Conservation (phyloP, 2,888 invertebrate genomes). For the Dolomedes plantarius region DNA sequence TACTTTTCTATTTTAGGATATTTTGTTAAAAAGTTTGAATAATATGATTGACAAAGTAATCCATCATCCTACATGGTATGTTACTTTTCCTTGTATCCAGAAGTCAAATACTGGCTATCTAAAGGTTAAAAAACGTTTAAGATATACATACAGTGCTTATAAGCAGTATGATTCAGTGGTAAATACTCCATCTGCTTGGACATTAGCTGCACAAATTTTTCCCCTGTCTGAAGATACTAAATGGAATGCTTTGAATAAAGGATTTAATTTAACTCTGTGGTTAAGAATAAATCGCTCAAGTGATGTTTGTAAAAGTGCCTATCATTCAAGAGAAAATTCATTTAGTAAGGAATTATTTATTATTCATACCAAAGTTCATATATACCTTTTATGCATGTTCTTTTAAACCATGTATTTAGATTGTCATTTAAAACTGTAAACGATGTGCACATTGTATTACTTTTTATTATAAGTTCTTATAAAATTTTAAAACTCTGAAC, state of each 20-base stretch:
- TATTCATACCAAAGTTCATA: too few relatives aligned
- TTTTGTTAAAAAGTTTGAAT: constrained; percentile 48
- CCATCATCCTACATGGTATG: constrained; percentile 31
- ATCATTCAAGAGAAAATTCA: not conserved
- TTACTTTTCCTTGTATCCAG: constrained; percentile 35
- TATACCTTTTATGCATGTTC: too few relatives aligned
- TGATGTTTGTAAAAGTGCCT: not conserved
- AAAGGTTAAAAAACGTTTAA: constrained; percentile 46
- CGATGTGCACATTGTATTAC: too few relatives aligned
- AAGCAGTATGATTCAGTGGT: not conserved
- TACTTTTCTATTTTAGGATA: constrained; percentile 29
- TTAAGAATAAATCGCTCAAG: constrained; percentile 21
- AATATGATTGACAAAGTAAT: constrained; percentile 29
- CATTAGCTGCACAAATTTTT: constrained; percentile 32
- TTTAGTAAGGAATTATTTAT: too few relatives aligned
- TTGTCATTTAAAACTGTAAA: too few relatives aligned
- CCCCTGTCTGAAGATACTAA: constrained; percentile 54
- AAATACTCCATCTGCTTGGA: constrained; percentile 43
- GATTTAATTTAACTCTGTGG: constrained; percentile 47
- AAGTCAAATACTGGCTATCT: not conserved
- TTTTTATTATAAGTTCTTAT: too few relatives aligned
- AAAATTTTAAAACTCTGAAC: too few relatives aligned
- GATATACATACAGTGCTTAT: constrained; percentile 27
- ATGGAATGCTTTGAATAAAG: constrained; percentile 54
- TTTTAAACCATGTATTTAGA: too few relatives aligned